A percentile compares a stretch with the other conserved stretches of the same genome.
phyloP scores from a whole-genome alignment of 2,797 vertebrate genomes.

The Microcaecilia unicolor region DNA sequence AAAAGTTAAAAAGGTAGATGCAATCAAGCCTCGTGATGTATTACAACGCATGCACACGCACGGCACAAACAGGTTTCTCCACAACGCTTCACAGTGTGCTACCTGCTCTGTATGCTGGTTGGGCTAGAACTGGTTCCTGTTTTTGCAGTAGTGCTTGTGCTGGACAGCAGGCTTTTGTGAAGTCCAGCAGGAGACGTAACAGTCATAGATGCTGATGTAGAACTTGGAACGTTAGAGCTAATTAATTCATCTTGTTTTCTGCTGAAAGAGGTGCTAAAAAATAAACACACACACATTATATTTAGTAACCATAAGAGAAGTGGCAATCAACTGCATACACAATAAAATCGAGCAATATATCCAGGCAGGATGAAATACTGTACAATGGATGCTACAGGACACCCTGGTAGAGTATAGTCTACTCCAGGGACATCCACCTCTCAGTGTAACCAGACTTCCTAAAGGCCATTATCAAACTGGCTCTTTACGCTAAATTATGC shows the following conservation, averaged over 20 bases:
- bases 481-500: too few species aligned
- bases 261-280: constrained; percentile 83
- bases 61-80: constrained; percentile 48
- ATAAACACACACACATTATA: too few species aligned
- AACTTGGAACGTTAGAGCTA: constrained; percentile 72
- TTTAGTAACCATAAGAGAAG: too few species aligned
- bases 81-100: constrained; percentile 8
- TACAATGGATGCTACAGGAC: too few species aligned
- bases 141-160: constrained; percentile 64
- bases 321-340: too few species aligned
- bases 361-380: too few species aligned
- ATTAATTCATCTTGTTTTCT: constrained; percentile 83
- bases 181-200: constrained; percentile 91
- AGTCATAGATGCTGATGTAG: constrained; percentile 70
- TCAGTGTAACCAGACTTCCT: too few species aligned
- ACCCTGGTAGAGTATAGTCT: too few species aligned
- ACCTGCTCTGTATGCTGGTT: constrained; percentile 88
- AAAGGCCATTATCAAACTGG: too few species aligned
- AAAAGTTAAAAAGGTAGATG: too few species aligned
- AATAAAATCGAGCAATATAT: too few species aligned
- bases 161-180: constrained; percentile 72
- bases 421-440: too few species aligned
- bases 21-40: constrained; percentile 54
- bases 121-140: constrained; percentile 71
- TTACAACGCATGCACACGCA: constrained; percentile 58